Conservation (phyloP, 2,797 vertebrate species). For the Octomys mimax region DNA sequence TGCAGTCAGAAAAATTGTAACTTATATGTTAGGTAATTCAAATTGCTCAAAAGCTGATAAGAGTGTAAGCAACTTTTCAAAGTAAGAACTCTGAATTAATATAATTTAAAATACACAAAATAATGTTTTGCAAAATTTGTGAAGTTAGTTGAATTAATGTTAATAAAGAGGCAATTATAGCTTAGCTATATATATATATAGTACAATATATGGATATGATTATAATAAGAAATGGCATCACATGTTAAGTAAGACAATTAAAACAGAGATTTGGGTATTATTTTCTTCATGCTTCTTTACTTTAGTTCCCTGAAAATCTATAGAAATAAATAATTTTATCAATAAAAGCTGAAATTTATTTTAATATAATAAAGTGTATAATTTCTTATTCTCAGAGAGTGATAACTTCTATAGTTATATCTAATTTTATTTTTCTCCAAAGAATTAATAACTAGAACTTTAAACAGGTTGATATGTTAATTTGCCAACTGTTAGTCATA, state of each 20-base stretch:
- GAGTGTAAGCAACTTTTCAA: not conserved
- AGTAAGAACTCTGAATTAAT: slow-evolving; percentile 29
- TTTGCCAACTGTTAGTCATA: not conserved
- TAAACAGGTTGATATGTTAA: not conserved
- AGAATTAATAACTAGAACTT: not conserved
- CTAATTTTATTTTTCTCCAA: not conserved
- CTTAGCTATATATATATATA: not conserved
- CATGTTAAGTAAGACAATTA: not conserved
- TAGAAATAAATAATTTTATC: not conserved
- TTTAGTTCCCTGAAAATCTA: not conserved
- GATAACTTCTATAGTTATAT: not conserved
- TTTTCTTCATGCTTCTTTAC: not conserved
- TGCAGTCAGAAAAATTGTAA: slow-evolving; percentile 73
- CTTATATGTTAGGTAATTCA: slow-evolving; percentile 52
- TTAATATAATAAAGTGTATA: not conserved
- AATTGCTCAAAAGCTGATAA: slow-evolving; percentile 29
- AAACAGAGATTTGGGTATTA: not conserved
- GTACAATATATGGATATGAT: not conserved
- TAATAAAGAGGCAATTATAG: not conserved
- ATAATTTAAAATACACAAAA: slow-evolving; percentile 46
- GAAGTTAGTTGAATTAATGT: not conserved
- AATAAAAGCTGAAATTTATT: not conserved
- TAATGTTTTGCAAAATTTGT: slow-evolving; percentile 46
- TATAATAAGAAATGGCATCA: not conserved
- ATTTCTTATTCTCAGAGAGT: not conserved